Evolutionary conservation across 64 coral and sea anemone genomes (phyloP).

Genomic region (Anthopleura sola): DNA sequence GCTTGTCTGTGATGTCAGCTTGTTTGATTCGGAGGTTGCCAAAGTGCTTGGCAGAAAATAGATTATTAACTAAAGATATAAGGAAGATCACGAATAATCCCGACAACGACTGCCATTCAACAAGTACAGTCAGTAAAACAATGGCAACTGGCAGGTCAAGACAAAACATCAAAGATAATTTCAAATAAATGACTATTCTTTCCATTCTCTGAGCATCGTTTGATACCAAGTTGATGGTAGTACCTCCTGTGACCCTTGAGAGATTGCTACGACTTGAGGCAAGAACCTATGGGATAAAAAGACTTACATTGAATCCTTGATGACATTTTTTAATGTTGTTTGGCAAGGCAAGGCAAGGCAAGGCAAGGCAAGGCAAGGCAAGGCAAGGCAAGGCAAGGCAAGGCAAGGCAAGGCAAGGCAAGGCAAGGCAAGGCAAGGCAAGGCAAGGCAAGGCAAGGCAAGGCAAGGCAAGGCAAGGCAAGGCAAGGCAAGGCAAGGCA

Average conservation of each 20-base stretch:
- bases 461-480: no score
- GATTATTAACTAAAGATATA: neutral
- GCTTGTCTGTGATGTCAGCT: neutral
- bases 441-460: no score
- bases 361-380: no score
- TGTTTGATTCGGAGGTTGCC: neutral
- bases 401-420: no score
- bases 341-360: no score
- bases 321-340: no score
- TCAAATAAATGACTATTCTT: neutral
- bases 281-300: neutral
- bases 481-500: no score
- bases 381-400: no score
- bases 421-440: no score
- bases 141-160: neutral
- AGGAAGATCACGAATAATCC: neutral
- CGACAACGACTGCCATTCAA: slow-evolving; percentile 1
- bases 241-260: neutral
- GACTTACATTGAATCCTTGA: no score
- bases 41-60: neutral
- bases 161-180: neutral
- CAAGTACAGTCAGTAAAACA: neutral
- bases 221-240: neutral
- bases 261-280: neutral
- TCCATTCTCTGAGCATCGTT: neutral